Conservation (phyloP, 1,140 invertebrate genomes). For the Drosophila bipectinata region DNA sequence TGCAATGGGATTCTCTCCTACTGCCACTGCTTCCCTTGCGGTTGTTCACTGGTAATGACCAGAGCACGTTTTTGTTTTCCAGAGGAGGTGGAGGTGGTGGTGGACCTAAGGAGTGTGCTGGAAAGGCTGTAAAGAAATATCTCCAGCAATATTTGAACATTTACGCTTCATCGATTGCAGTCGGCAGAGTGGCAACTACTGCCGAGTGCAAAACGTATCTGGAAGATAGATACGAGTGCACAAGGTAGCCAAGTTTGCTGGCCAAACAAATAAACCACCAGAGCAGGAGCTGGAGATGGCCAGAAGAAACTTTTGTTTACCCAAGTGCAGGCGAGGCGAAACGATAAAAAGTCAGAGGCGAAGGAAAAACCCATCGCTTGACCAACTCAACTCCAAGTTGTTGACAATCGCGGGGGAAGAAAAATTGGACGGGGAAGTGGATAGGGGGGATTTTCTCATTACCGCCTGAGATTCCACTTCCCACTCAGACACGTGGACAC, state of each 20-base stretch:
- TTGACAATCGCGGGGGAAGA: slow-evolving; percentile 19
- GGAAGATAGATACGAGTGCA: slow-evolving; percentile 43
- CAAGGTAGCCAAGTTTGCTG: slow-evolving; percentile 73
- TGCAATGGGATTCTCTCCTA: slow-evolving; percentile 41
- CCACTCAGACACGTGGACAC: slow-evolving; percentile 43
- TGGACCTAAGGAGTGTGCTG: not conserved
- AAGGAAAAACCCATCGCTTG: slow-evolving; percentile 20
- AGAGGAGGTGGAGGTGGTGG: slow-evolving; percentile 2
- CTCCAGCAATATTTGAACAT: slow-evolving; percentile 74
- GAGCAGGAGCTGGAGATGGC: slow-evolving; percentile 10
- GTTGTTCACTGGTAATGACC: slow-evolving; percentile 69
- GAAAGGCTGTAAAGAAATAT: slow-evolving; percentile 32
- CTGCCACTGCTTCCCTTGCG: not conserved
- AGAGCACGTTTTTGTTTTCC: slow-evolving; percentile 69
- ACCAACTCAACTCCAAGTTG: slow-evolving; percentile 24
- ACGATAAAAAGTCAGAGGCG: slow-evolving; percentile 63
- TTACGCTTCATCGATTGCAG: slow-evolving; percentile 80
- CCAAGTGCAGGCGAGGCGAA: slow-evolving; percentile 61
- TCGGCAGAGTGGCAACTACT: slow-evolving; percentile 14
- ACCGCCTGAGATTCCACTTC: slow-evolving; percentile 5
- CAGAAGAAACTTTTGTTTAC: slow-evolving; percentile 71
- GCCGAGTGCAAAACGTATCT: slow-evolving; percentile 44
- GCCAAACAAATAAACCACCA: slow-evolving; percentile 78
- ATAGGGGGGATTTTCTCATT: slow-evolving; percentile 32
- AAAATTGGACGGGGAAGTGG: too few relatives aligned